Base-by-base conservation (phyloP, 2,888 invertebrate species). In the Tiliacea aurago region DNA sequence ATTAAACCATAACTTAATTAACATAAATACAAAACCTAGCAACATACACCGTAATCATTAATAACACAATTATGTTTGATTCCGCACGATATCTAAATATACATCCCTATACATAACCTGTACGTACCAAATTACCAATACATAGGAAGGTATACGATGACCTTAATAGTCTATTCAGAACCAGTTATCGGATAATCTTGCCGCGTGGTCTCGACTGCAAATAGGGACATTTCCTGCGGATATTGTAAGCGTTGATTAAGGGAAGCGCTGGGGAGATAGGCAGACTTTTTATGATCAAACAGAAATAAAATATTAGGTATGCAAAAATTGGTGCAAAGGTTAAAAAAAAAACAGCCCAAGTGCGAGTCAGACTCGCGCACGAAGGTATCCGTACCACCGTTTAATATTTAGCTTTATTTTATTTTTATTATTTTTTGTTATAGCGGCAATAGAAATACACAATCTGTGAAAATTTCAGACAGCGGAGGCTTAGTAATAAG, bases 181-280 rank as follows among this genome's bases (percentile, higher is more conserved):
- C 33, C 33, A 43, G 69, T 81, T 81, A 79, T 79, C 78, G 65
- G 62, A 63, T 81, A 66, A 79, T 81, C 69, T 81, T 62, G 76
- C 56, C 45, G 18, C 65, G 76, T 63, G 78, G 65, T 79, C 78
- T 62, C 37, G 78, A 81, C 81, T 81, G 69, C 51, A 51, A 79
- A 79, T 76, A 20, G 69, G 61, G 41, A 62, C 61, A 63, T 81
- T 79, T 76, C 81, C 81, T 28, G 15, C 55, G 78, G 81, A 79
- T 66, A 79, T 81, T 63, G 51, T 33, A n/a, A 18, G 10, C 77
- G 59, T 71, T 64, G 63, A 71, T 67, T 82, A 68, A 61, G 59
- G 55, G 28, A 76, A 79, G 18, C 28, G 66, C 80, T 67, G 74
- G 56, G 18, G 47, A 55, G 64, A 73, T 72, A 65, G 23, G 43